Evolutionary conservation across 2,888 invertebrate species (phyloP).

Genomic region (Drosophila monieri): DNA sequence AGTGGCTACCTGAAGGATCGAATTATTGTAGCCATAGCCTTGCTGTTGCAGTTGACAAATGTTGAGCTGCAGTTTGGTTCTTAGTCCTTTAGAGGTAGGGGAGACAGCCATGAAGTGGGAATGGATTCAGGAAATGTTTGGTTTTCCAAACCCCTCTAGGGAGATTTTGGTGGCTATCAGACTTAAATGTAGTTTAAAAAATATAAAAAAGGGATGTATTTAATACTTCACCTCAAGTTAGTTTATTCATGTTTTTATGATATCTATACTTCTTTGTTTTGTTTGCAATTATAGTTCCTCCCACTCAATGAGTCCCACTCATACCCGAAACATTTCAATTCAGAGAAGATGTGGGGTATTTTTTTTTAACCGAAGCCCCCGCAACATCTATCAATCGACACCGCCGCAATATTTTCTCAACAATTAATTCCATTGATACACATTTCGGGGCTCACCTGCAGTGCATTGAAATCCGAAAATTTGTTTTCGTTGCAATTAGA

Average conservation of each 20-base stretch:
- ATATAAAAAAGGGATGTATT: too few species aligned
- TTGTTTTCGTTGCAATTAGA: constrained; percentile 76
- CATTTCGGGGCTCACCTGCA: constrained; percentile 49
- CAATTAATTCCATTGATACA: constrained; percentile 66
- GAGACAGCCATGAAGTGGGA: background rate
- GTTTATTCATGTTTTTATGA: too few species aligned
- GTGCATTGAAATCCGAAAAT: constrained; percentile 49
- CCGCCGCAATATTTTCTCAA: constrained; percentile 63
- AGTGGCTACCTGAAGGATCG: constrained; percentile 52
- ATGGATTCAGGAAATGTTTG: background rate
- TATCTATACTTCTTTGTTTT: background rate
- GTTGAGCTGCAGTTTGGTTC: constrained; percentile 18
- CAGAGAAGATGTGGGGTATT: background rate
- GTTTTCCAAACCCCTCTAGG: background rate
- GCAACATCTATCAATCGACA: constrained; percentile 47
- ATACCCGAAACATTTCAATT: constrained; percentile 7
- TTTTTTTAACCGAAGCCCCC: background rate
- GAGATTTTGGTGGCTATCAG: too few species aligned
- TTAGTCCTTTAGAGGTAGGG: background rate
- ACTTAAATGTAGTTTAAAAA: too few species aligned
- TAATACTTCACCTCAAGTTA: too few species aligned
- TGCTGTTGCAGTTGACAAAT: constrained; percentile 61
- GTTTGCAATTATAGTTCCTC: background rate
- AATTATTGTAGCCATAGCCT: constrained; percentile 25
- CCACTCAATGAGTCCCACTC: constrained; percentile 8